phyloP scores from a whole-genome alignment of 2,113 vertebrate species.

The Genyomyrus donnyi region DNA sequence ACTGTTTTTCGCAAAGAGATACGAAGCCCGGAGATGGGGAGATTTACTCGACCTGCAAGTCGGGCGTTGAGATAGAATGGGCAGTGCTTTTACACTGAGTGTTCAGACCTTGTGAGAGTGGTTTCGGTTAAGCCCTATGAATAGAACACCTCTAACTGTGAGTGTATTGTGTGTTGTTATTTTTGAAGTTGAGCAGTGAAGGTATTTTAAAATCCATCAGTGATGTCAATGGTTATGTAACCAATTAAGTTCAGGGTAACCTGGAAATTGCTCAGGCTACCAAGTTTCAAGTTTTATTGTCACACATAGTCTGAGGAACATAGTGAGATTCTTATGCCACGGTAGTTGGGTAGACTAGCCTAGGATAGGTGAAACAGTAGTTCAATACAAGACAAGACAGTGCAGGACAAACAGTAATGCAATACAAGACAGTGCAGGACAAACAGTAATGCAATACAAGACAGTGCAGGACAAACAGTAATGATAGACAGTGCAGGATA shows the following conservation, averaged over 20 bases:
- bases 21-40: neutral
- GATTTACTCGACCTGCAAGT: neutral
- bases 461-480: too few relatives aligned
- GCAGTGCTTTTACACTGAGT: neutral
- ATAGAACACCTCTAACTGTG: neutral
- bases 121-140: neutral
- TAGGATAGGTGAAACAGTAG: neutral
- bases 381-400: neutral
- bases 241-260: neutral
- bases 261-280: neutral
- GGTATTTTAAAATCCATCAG: neutral
- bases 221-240: neutral
- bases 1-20: neutral
- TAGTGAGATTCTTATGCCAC: neutral
- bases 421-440: neutral
- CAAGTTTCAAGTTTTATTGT: neutral
- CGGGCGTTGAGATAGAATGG: neutral
- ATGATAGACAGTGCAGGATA: too few relatives aligned
- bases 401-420: neutral
- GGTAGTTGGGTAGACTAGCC: neutral
- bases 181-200: neutral
- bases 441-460: too few relatives aligned
- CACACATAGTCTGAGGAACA: neutral
- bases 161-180: neutral
- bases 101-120: neutral